phyloP scores from a whole-genome alignment of 2,888 invertebrate genomes.

The Eupithecia vulgata region DNA sequence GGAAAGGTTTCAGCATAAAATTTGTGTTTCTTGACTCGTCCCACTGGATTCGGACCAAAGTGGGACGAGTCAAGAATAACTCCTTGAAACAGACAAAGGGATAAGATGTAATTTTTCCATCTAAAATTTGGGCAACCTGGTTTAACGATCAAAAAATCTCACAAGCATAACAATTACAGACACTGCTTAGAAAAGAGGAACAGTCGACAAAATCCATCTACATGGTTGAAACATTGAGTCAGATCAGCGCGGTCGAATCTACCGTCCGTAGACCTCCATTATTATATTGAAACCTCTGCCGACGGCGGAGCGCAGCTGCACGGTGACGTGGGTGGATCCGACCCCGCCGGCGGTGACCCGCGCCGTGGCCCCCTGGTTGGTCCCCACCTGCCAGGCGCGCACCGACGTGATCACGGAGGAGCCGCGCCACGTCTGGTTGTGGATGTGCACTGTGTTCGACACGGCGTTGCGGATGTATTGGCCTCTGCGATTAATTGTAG shows the following conservation, averaged over 20 bases:
- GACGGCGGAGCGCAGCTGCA: background rate
- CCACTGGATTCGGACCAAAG: no score
- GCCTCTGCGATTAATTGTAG: background rate
- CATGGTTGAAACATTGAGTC: background rate
- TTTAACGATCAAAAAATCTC: no score
- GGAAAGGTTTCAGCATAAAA: no score
- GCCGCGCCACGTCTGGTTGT: background rate
- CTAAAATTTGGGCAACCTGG: no score
- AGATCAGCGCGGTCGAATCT: background rate
- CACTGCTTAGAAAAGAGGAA: no score
- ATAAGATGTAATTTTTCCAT: no score
- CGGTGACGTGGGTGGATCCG: background rate
- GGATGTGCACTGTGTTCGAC: background rate
- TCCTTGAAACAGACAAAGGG: no score
- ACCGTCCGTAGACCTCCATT: slow-evolving; percentile 1
- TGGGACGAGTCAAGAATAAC: no score
- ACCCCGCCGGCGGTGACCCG: background rate
- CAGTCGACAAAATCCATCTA: no score
- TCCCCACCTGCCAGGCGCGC: background rate
- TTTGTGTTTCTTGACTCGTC: no score
- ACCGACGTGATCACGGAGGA: background rate
- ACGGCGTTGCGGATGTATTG: background rate
- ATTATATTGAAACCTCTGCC: background rate
- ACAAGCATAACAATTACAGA: no score
- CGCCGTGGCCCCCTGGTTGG: slow-evolving; percentile 4